A percentile compares a stretch with the other conserved stretches of the same genome.
These are phyloP conservation scores for Zaprionus camerounensis DNA, from an alignment of 1,140 invertebrate species.

Conservation along the genomic window DNA sequence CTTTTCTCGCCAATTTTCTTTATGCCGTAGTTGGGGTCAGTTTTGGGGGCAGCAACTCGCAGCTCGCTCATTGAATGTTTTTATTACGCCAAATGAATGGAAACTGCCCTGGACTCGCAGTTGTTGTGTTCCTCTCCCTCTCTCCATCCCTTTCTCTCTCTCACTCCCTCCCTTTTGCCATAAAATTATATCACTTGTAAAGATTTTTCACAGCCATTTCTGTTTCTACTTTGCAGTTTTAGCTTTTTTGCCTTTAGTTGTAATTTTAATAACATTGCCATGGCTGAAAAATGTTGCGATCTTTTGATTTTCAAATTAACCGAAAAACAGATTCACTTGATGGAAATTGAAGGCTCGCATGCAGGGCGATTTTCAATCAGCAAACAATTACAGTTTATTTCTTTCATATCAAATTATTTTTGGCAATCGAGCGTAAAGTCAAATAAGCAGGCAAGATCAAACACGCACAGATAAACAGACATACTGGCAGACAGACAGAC, in stretches of 20 bases:
- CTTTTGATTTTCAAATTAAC: conserved; percentile 19
- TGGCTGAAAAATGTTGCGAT: conserved; percentile 10
- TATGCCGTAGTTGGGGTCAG: conserved; percentile 59
- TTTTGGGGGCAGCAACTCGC: conserved; percentile 49
- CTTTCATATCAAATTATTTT: conserved; percentile 82
- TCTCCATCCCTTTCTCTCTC: neutral
- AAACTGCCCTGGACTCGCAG: conserved; percentile 26
- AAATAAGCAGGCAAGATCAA: conserved; percentile 65
- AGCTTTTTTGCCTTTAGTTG: conserved; percentile 27
- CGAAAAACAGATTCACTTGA: conserved; percentile 22
- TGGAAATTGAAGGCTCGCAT: conserved; percentile 12
- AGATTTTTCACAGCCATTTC: conserved; percentile 37
- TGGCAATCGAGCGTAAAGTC: conserved; percentile 79
- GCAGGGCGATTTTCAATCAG: conserved; percentile 65
- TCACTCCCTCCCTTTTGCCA: conserved; percentile 14
- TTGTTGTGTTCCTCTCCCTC: conserved; percentile 12
- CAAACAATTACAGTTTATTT: conserved; percentile 80
- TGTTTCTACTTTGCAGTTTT: conserved; percentile 17
- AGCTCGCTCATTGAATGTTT: conserved; percentile 74
- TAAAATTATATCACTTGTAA: conserved; percentile 62
- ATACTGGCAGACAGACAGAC: neutral
- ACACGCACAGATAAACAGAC: conserved; percentile 59
- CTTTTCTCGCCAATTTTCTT: conserved; percentile 83
- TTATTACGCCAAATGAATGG: conserved; percentile 78
- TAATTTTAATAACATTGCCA: conserved; percentile 66